Evolutionary conservation across 1,140 invertebrate genomes (phyloP).

Genomic region (Planococcus citri): DNA sequence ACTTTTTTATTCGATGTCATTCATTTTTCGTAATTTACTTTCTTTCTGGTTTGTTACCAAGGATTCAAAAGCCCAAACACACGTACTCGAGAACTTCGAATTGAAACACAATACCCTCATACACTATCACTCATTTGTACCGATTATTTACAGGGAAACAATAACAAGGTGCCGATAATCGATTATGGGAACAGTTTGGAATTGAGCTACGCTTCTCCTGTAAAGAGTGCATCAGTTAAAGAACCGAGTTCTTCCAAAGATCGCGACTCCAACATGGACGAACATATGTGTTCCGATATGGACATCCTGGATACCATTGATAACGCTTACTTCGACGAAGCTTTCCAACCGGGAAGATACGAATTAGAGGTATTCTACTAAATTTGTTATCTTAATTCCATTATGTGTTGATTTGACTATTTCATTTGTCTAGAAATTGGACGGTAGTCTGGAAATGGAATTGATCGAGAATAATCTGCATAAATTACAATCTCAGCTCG

Average conservation of each 20-base stretch:
- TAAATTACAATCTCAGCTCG: constrained; percentile 55
- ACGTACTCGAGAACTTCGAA: too few species aligned
- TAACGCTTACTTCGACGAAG: constrained; percentile 26
- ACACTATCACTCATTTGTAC: too few species aligned
- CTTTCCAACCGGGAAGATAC: constrained; percentile 28
- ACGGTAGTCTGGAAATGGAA: constrained; percentile 45
- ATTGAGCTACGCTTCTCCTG: not conserved
- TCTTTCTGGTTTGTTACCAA: too few species aligned
- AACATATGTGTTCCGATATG: constrained; percentile 26
- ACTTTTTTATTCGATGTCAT: not conserved
- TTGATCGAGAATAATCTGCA: constrained; percentile 53
- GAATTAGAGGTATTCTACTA: constrained; percentile 27
- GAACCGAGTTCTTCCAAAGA: not conserved
- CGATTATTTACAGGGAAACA: constrained; percentile 23
- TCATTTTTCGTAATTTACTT: not conserved
- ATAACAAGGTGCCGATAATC: constrained; percentile 25
- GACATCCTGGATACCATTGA: constrained; percentile 29
- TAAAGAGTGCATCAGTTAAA: not conserved
- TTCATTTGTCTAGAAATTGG: constrained; percentile 44
- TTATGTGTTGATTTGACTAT: constrained; percentile 21
- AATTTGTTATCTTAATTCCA: not conserved
- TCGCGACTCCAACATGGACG: not conserved
- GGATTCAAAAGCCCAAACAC: not conserved
- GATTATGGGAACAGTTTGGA: not conserved
- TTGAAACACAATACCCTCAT: too few species aligned